A percentile compares a stretch with the other conserved stretches of the same genome.
Evolutionary conservation across 2,797 vertebrate genomes (phyloP).

Genomic region (Catamblyrhynchus diadema): DNA sequence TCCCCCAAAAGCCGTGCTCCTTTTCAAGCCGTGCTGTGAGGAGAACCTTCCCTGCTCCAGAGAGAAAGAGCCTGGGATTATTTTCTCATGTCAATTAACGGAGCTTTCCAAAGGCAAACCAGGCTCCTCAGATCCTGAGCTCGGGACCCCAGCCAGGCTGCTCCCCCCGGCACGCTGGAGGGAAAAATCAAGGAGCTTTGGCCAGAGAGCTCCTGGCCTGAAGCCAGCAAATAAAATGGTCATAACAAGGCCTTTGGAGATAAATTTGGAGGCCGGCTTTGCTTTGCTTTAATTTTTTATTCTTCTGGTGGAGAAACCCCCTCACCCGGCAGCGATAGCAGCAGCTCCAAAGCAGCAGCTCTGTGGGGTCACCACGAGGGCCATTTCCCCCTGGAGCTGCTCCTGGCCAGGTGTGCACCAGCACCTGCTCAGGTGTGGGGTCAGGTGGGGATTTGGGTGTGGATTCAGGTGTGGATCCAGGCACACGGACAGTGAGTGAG

Average conservation of each 20-base stretch:
- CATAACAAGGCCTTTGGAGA: constrained; percentile 45
- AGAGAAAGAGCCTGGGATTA: constrained; percentile 40
- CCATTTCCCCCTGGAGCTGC: neutral
- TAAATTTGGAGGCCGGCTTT: neutral
- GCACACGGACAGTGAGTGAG: no score
- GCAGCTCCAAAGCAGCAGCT: neutral
- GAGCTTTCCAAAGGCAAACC: constrained; percentile 47
- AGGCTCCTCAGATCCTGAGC: constrained; percentile 11
- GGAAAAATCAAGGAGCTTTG: constrained; percentile 39
- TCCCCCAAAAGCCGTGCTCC: neutral
- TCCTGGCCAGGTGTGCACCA: neutral
- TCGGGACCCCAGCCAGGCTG: neutral
- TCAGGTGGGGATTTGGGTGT: neutral
- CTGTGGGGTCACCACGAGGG: neutral
- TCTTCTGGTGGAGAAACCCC: neutral
- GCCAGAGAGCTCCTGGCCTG: constrained; percentile 3
- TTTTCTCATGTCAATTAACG: constrained; percentile 60
- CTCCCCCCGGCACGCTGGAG: neutral
- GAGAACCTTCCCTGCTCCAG: constrained; percentile 5
- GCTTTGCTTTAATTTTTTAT: neutral
- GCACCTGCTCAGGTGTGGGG: neutral
- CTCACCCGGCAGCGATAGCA: neutral
- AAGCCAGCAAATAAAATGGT: constrained; percentile 55
- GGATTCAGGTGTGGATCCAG: neutral
- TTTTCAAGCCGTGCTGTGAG: constrained; percentile 1